Percentiles rank a stretch among this genome's conserved stretches.
phyloP scores from a whole-genome alignment of 2,113 vertebrate genomes.

The Hydrolagus affinis region DNA sequence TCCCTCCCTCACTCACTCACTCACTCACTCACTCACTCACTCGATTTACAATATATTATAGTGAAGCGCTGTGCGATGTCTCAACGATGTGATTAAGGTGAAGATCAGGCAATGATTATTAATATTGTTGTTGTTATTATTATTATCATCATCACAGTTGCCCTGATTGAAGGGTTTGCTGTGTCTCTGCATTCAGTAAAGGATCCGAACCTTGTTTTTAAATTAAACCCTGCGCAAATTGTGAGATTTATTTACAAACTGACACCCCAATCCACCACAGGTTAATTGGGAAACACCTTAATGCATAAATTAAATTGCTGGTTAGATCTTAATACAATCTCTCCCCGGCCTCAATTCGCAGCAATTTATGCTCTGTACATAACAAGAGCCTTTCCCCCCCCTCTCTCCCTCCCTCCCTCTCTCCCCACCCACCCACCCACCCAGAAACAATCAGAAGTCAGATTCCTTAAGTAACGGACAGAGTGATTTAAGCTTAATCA shows the following conservation, averaged over 20 bases:
- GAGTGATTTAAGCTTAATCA: constrained; percentile 26
- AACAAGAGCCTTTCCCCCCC: neutral
- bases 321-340: too few relatives aligned
- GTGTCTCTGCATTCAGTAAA: too few relatives aligned
- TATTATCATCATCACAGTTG: too few relatives aligned
- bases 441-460: neutral
- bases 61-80: too few relatives aligned
- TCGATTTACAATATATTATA: too few relatives aligned
- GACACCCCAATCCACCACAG: neutral
- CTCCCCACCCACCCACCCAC: neutral
- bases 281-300: neutral
- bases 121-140: too few relatives aligned
- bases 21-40: too few relatives aligned
- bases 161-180: neutral
- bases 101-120: too few relatives aligned
- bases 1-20: too few relatives aligned
- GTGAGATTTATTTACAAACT: neutral
- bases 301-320: neutral
- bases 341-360: neutral
- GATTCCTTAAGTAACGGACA: neutral
- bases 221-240: neutral
- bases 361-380: neutral
- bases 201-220: neutral
- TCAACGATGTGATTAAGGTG: too few relatives aligned
- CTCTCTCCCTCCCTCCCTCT: neutral